Percentiles rank a stretch among this genome's conserved stretches.
Evolutionary conservation across 2,888 invertebrate species (phyloP).

Genomic region (Hololepta plana): DNA sequence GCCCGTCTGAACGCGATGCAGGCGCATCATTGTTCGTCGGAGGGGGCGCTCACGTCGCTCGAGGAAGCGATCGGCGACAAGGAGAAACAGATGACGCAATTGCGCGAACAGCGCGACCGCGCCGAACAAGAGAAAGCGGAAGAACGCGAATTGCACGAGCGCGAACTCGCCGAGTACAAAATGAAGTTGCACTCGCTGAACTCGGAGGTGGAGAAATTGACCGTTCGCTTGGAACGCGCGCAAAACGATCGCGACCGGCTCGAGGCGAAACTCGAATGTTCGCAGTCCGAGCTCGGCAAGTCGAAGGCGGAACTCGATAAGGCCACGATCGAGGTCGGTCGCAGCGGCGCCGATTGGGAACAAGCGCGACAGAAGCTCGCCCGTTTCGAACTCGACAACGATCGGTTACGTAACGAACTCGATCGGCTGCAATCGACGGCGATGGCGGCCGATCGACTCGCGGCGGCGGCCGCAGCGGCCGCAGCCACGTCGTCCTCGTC

Average conservation of each 20-base stretch:
- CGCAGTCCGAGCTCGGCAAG: constrained; percentile 84
- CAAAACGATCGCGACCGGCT: constrained; percentile 81
- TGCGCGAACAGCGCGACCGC: constrained; percentile 85
- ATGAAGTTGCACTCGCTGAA: constrained; percentile 83
- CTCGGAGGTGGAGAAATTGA: constrained; percentile 79
- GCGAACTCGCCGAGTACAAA: constrained; percentile 87
- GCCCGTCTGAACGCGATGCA: constrained; percentile 83
- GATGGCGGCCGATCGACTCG: constrained; percentile 65
- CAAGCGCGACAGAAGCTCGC: constrained; percentile 67
- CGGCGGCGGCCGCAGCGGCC: no score
- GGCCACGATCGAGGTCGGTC: constrained; percentile 73
- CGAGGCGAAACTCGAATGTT: constrained; percentile 80
- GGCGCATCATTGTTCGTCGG: constrained; percentile 84
- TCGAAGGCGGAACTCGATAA: constrained; percentile 89
- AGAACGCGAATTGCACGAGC: constrained; percentile 82
- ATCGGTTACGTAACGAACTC: constrained; percentile 52
- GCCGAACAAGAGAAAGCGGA: constrained; percentile 93
- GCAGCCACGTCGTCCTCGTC: no score
- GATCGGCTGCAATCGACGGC: constrained; percentile 62
- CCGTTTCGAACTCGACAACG: constrained; percentile 77
- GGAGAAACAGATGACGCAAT: constrained; percentile 90
- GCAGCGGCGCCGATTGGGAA: constrained; percentile 81
- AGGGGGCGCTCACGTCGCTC: constrained; percentile 79
- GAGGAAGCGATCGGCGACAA: constrained; percentile 94
- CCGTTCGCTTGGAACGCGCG: constrained; percentile 72